phyloP scores from a whole-genome alignment of 2,113 vertebrate species.

The Tamias sibiricus region DNA sequence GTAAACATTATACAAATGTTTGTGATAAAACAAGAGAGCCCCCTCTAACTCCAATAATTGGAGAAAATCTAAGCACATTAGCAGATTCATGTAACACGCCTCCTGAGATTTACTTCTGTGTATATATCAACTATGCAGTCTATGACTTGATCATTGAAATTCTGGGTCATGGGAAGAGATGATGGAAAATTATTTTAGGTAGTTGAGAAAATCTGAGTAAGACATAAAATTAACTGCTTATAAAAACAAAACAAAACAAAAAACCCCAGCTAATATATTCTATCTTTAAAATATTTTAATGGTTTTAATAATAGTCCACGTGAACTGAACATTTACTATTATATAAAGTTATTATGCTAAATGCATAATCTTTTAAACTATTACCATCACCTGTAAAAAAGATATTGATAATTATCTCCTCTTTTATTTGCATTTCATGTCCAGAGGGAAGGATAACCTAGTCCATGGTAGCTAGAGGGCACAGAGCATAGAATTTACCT shows the following conservation, averaged over 20 bases:
- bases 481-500: fast-evolving
- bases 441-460: not conserved
- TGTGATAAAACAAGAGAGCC: not conserved
- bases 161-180: not conserved
- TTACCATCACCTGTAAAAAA: not conserved
- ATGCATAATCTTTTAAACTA: not conserved
- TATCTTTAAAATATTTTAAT: not conserved
- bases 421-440: not conserved
- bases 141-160: not conserved
- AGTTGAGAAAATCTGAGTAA: not conserved
- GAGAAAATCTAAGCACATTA: not conserved
- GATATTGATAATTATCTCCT: not conserved
- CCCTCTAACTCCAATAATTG: not conserved
- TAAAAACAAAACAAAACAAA: not conserved
- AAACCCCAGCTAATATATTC: not conserved
- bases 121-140: not conserved
- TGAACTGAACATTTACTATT: not conserved
- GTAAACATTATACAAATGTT: not conserved
- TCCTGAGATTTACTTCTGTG: not conserved
- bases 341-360: not conserved
- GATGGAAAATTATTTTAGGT: not conserved
- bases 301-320: no score
- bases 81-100: not conserved
- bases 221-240: not conserved
- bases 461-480: not conserved